Evolutionary conservation across 2,888 invertebrate genomes (phyloP), one percentile per base, ranked within the genome.

Genomic region (Lasioglossum malachurum): DNA sequence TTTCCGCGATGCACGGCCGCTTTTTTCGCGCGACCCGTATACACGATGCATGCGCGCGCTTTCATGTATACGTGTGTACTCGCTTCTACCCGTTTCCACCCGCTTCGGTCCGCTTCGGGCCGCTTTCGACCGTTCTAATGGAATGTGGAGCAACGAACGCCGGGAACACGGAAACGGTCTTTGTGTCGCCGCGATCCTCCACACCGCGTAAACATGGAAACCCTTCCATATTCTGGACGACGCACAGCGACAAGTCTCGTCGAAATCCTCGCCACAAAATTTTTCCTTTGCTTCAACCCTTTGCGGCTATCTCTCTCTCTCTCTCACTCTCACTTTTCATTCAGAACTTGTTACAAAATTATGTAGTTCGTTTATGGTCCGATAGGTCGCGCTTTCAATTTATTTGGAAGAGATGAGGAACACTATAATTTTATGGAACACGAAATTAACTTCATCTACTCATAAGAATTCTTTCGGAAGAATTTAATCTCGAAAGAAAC

Each of bases 61-160:
- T 38, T 23, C 57, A 19, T 14, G 60, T 16, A 1, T 27, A 14
- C 4, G 60, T 2, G 27, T n/a, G 53, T 53, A 10, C 53, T 53
- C 53, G 53, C 23, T 53, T 10, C 23, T 23, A 53, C 10, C 10
- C 53, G 53, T 53, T n/a, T 7, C 53, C 19, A 10, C 10, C 53
- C 53, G 23, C 16, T 60, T 60, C 60, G 27, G n/a, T 4, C 14
- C 60, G 60, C 10, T 12, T 27, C 60, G 27, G 14, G 4, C 27
- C 60, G 14, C 60, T 80, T 72, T 75, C 19, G 80, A 23, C n/a
- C 31, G 41, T 27, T 73, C 14, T 80, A 76, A 80, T 75, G 71
- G 60, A 69, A 53, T 35, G 46, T 49, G 31, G 27, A 72, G 67
- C 83, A 80, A 69, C 74, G 80, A 72, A 46, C 49, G 72, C 74